Percentiles rank a stretch among this genome's conserved stretches.
Conservation (phyloP, 1,140 invertebrate genomes). For the Vanessa atalanta region DNA sequence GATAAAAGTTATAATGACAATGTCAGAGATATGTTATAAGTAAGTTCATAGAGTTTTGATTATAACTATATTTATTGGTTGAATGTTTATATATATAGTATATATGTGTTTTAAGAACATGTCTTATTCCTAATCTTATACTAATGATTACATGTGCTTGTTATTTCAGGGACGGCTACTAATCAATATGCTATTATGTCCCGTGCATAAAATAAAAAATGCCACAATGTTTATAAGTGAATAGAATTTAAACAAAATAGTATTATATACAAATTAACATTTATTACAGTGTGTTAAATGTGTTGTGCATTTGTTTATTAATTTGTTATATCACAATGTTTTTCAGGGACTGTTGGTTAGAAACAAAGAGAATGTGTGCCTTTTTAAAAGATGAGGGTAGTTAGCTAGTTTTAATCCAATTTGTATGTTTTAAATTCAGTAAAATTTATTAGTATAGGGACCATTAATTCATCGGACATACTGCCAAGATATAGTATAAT, state of each 20-base stretch:
- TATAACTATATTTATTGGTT: conserved; percentile 18
- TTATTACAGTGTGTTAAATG: conserved; percentile 1
- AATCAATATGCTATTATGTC: not conserved
- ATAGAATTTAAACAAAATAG: conserved; percentile 1
- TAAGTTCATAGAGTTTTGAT: conserved; percentile 13
- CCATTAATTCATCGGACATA: not conserved
- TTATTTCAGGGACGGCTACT: too few relatives aligned
- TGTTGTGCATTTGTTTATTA: conserved; percentile 10
- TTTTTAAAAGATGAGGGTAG: conserved; percentile 37
- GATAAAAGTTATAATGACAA: conserved; percentile 62
- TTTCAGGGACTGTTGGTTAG: conserved; percentile 27
- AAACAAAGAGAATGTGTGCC: conserved; percentile 31
- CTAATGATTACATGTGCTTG: too few relatives aligned
- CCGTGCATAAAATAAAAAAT: conserved; percentile 7
- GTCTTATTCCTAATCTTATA: too few relatives aligned
- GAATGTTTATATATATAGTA: not conserved
- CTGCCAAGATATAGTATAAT: too few relatives aligned
- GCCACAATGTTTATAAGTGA: conserved; percentile 21
- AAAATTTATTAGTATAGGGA: not conserved
- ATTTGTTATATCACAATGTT: conserved; percentile 9
- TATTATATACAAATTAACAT: conserved; percentile 9
- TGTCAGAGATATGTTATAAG: conserved; percentile 71
- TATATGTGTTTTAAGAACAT: conserved; percentile 11
- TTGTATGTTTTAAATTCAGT: conserved; percentile 1
- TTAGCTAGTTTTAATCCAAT: conserved; percentile 27